Percentiles rank a stretch among this genome's conserved stretches.
Evolutionary conservation across 2,113 vertebrate species (phyloP).

Genomic region (Pampusana beccarii): DNA sequence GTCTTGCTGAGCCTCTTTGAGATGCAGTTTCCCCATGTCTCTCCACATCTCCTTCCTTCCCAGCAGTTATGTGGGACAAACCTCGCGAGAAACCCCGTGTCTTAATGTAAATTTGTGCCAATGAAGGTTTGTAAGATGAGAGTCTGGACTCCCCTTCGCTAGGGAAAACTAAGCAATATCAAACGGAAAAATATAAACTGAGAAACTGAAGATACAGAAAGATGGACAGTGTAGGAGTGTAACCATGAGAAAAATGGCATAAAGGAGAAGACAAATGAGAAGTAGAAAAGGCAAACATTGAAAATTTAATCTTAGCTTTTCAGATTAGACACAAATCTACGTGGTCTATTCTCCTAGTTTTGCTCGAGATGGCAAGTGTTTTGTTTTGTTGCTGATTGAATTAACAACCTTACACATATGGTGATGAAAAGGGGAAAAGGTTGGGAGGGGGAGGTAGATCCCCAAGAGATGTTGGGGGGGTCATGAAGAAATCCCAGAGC

Average conservation of each 20-base stretch:
- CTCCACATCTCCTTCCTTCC: neutral
- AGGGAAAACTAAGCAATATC: neutral
- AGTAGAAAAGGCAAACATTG: neutral
- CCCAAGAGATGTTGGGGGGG: neutral
- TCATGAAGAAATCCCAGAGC: neutral
- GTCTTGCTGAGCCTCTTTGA: neutral
- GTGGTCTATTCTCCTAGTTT: neutral
- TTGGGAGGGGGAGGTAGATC: neutral
- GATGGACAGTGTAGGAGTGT: accelerated
- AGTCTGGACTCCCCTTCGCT: neutral
- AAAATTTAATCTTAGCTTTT: neutral
- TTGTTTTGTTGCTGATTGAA: neutral
- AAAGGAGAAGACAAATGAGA: neutral
- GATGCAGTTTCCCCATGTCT: neutral
- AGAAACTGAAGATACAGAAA: neutral
- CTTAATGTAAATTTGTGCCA: accelerated
- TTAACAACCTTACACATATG: neutral
- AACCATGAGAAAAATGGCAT: neutral
- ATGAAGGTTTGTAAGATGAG: neutral
- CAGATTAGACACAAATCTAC: neutral
- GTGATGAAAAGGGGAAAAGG: neutral
- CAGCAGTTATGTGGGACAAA: neutral
- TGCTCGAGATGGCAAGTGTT: neutral
- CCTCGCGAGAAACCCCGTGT: neutral
- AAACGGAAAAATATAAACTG: neutral